phyloP scores from a whole-genome alignment of 2,888 invertebrate species.

The Hololepta plana region DNA sequence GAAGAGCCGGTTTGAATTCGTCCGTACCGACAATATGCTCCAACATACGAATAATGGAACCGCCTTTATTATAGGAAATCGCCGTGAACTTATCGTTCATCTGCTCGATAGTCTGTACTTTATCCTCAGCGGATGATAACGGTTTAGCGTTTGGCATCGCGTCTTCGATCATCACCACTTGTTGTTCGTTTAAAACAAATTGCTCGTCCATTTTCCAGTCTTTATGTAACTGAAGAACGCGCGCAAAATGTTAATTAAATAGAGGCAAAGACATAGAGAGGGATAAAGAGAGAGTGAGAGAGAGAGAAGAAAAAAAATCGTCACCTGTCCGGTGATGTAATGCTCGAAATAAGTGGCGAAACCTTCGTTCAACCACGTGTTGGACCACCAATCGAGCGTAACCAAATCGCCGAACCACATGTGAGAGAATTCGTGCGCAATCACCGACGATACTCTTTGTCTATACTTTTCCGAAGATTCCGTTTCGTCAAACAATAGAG shows the following conservation, averaged over 20 bases:
- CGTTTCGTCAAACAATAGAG: conserved; percentile 29
- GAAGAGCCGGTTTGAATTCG: conserved; percentile 34
- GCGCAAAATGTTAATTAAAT: conserved; percentile 12
- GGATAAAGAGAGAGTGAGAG: not conserved
- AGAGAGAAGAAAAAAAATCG: conserved; percentile 6
- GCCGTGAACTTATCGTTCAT: conserved; percentile 44
- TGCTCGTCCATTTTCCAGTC: conserved; percentile 47
- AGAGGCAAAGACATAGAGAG: conserved; percentile 4
- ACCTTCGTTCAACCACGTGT: conserved; percentile 56
- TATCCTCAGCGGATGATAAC: conserved; percentile 29
- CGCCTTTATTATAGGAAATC: conserved; percentile 48
- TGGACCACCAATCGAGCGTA: conserved; percentile 59
- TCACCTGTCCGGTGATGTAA: conserved; percentile 36
- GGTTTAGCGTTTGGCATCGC: conserved; percentile 38
- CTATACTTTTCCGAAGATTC: conserved; percentile 36
- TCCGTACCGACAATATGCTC: conserved; percentile 37
- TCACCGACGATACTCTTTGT: conserved; percentile 44
- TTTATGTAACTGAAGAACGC: conserved; percentile 33
- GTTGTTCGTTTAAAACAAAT: conserved; percentile 51
- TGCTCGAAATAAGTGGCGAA: conserved; percentile 61
- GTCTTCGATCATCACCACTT: conserved; percentile 40
- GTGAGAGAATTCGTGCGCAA: conserved; percentile 65
- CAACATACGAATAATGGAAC: conserved; percentile 44
- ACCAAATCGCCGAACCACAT: conserved; percentile 70
- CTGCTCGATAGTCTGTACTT: conserved; percentile 36